Evolutionary conservation across 2,797 vertebrate genomes (phyloP), one percentile per base, ranked within the genome.

Genomic region (Sphenopsis melanotis): DNA sequence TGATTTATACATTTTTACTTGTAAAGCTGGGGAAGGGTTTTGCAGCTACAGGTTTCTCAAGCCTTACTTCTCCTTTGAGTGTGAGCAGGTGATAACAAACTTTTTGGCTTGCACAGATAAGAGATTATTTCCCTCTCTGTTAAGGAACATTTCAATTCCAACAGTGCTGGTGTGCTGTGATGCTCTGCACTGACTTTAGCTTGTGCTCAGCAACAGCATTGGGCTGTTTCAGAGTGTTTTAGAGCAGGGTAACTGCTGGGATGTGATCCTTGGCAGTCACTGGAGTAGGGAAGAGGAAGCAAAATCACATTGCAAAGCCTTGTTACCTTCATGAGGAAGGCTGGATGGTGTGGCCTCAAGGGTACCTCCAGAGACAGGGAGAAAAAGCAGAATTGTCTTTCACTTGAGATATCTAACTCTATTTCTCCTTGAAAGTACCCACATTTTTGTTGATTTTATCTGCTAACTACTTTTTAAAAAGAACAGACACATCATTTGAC

Each of bases 261-360:
- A 3, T 50, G 18, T 50, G 52, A 41, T n/a, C 18, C 2, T 34
- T 34, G n/a, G 36, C 42, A 52, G 6, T 3, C 44, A 11, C 0
- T 74, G 36, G 17, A 47, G 21, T 2, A 14, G 27, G 27, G 39
- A 81, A 78, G 10, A 61, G 34, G 23, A 75, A 36, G 50, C 4
- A 53, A 46, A 71, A 22, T 23, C n/a, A 23, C 18, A 2, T 1
- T 26, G 30, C 10, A 66, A 42, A 77, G 61, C 14, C 29, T 30
- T 19, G 6, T 9, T 20, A 27, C 24, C 24, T 49, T 36, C 1
- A 0, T 13, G 57, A 53, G 59, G 21, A 60, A 32, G 30, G 34
- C 1, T 53, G 34, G 20, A 21, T 12, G 24, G 4, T 2, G 0
- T 30, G 53, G 37, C 14, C 6, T 26, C 27, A 70, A 37, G 15